Percentiles rank a stretch among this genome's conserved stretches.
Conservation (phyloP, 2,888 invertebrate species). For the Leptinotarsa peninsularis region DNA sequence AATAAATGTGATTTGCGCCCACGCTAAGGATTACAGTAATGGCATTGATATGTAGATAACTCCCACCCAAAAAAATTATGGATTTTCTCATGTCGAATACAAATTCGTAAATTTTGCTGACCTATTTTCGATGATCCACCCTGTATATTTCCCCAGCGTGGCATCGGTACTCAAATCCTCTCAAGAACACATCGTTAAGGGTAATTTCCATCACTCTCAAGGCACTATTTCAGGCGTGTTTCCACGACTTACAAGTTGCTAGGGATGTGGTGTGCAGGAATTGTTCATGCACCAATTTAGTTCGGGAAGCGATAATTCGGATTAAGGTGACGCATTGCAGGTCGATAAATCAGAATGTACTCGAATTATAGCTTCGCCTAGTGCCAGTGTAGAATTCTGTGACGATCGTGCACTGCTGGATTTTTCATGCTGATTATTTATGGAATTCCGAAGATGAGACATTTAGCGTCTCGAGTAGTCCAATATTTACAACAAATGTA, state of each 20-base stretch:
- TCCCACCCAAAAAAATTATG: no score
- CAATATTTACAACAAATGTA: no score
- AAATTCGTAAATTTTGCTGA: no score
- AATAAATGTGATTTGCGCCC: no score
- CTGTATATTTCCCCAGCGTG: no score
- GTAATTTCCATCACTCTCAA: slow-evolving; percentile 25
- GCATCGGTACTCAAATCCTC: no score
- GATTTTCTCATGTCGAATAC: no score
- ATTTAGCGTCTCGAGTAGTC: background rate
- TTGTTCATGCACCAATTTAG: slow-evolving; percentile 45
- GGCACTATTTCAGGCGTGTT: slow-evolving; percentile 25
- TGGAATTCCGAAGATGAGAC: background rate
- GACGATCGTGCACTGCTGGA: background rate
- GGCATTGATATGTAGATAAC: no score
- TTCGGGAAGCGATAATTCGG: slow-evolving; percentile 23
- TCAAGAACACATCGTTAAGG: background rate
- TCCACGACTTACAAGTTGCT: slow-evolving; percentile 29
- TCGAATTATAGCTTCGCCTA: background rate
- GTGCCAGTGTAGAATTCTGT: background rate
- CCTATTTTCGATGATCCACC: no score
- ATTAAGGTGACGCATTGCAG: slow-evolving; percentile 33
- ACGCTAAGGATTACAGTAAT: no score
- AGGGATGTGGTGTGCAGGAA: slow-evolving; percentile 28
- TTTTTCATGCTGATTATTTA: background rate
- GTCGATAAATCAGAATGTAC: slow-evolving; percentile 15